Base-by-base conservation (phyloP, 2,797 vertebrate species). In the Myotis daubentonii region DNA sequence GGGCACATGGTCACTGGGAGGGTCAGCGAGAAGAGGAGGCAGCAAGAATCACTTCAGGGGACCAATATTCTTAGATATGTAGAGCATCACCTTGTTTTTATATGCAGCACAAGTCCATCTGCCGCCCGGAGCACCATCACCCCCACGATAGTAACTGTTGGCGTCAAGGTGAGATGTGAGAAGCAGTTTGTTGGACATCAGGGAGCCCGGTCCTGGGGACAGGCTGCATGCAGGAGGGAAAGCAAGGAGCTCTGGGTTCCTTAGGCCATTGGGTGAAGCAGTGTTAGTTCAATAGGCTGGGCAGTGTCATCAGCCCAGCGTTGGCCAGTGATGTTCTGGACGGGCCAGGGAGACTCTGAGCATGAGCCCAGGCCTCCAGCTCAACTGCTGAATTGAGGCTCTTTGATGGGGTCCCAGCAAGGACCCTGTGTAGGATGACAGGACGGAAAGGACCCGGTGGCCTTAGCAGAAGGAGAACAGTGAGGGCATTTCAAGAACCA, bases 31-130 rank as follows among this genome's bases (percentile, higher is more conserved):
- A 0, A 15, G 11, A n/a, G 93, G 41, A 96, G 92, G 41, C 66
- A 74, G 70, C 10, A 68, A 84, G 87, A 92, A 87, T 92, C 97
- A 97, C 97, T 97, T 97, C 97, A 94, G 95, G 57, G 97, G 97
- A 98, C 98, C 98, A 98, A 96, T 55, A 92, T 97, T 98, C 97
- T 97, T 98, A 97, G 97, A 70, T 88, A 92, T 68, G 93, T 96
- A 94, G 97, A 97, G 96, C 93, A 96, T 97, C 95, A 97, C 95
- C 97, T 93, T 96, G 97, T 97, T 96, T 92, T 94, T 89, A 96
- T 95, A 93, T 76, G 89, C 3, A 65, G 78, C n/a, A 95, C 96
- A 87, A 93, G 90, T 76, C 94, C 83, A 81, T 87, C 96, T 96
- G 90, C 96, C 81, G 5, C 91, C 93, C 68, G 6, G 47, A 76